Evolutionary conservation across 2,888 invertebrate species (phyloP).

Genomic region (Thymelicus sylvestris): DNA sequence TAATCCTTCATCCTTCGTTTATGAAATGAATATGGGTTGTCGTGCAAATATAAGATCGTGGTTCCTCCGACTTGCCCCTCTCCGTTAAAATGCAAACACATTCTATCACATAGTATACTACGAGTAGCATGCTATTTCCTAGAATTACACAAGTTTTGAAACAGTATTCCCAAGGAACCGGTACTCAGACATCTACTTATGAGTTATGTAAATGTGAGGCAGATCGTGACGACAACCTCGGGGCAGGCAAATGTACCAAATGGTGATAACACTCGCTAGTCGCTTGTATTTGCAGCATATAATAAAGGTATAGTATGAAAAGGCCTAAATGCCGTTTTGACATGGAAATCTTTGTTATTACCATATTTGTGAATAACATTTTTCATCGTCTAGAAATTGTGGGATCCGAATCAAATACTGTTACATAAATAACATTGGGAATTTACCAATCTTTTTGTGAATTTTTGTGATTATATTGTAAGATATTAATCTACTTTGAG

Average conservation of each 20-base stretch:
- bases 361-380: background rate
- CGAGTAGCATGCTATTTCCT: background rate
- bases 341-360: constrained; percentile 11
- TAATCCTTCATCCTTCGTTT: too few relatives aligned
- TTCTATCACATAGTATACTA: background rate
- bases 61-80: background rate
- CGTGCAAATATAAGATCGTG: constrained; percentile 2
- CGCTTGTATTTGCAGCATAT: constrained; percentile 6
- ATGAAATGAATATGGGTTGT: too few relatives aligned
- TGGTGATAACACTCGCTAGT: constrained; percentile 29
- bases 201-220: constrained; percentile 30
- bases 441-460: too few relatives aligned
- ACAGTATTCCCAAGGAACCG: constrained; percentile 5
- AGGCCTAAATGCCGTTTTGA: constrained; percentile 14
- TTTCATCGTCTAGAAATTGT: too few relatives aligned
- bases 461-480: too few relatives aligned
- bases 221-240: constrained; percentile 29
- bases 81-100: background rate
- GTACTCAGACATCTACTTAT: constrained; percentile 19
- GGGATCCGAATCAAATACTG: too few relatives aligned
- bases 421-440: too few relatives aligned
- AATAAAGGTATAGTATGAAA: constrained; percentile 13
- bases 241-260: constrained; percentile 24
- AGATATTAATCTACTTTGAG: too few relatives aligned
- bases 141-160: constrained; percentile 1